Conservation (phyloP, 2,113 vertebrate species). For the Rhinopomastus cyanomelas region DNA sequence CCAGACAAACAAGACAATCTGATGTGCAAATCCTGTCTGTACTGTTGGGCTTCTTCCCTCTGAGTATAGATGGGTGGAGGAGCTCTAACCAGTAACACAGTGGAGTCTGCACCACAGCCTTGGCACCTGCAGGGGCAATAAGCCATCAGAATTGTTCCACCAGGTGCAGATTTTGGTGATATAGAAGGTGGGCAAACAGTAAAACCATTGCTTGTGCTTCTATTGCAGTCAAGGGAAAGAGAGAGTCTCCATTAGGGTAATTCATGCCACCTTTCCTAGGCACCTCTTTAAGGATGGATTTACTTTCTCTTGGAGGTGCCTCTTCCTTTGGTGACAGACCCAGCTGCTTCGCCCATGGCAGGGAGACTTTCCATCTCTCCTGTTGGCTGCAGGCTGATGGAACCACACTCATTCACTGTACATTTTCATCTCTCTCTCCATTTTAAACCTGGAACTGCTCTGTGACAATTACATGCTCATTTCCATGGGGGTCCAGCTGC, state of each 20-base stretch:
- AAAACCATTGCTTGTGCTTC: not conserved
- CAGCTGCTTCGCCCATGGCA: not conserved
- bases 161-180: not conserved
- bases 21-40: conserved; percentile 26
- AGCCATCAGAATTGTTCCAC: not conserved
- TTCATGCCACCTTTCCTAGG: not conserved
- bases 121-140: not conserved
- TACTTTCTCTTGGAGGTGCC: not conserved
- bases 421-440: not conserved
- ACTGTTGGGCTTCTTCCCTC: not conserved
- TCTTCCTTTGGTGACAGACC: not conserved
- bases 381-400: not conserved
- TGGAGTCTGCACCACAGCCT: not conserved
- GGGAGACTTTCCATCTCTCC: not conserved
- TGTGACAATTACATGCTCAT: not conserved
- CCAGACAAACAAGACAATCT: conserved; percentile 31
- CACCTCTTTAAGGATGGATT: not conserved
- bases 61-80: conserved; percentile 2
- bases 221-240: not conserved
- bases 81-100: not conserved
- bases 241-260: not conserved
- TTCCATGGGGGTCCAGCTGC: not conserved
- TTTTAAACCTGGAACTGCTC: conserved; percentile 1
- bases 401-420: fast-evolving
- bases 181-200: not conserved